phyloP scores from a whole-genome alignment of 2,888 invertebrate species.

The Ennomos fuscantarius region DNA sequence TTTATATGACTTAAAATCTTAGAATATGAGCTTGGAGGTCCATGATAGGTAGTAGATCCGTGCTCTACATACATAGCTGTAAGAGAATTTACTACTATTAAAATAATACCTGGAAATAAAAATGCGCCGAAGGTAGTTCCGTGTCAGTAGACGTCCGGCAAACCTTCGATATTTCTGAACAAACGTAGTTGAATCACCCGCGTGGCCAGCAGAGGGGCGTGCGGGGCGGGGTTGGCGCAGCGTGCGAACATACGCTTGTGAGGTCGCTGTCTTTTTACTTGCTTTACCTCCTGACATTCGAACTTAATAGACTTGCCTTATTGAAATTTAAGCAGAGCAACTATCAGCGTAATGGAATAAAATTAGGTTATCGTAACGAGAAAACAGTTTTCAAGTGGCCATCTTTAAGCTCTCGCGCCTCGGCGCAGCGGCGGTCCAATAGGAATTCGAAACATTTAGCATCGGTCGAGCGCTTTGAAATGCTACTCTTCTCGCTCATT shows the following conservation, averaged over 20 bases:
- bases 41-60: neutral
- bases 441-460: slow-evolving; percentile 78
- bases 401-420: slow-evolving; percentile 73
- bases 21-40: too few relatives aligned
- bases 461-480: slow-evolving; percentile 48
- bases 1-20: too few relatives aligned
- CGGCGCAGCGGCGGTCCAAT: slow-evolving; percentile 68
- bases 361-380: slow-evolving; percentile 83
- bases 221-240: slow-evolving; percentile 41
- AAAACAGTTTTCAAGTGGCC: slow-evolving; percentile 79
- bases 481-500: slow-evolving; percentile 65
- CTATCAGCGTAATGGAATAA: slow-evolving; percentile 74
- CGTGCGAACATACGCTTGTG: slow-evolving; percentile 70
- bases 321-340: slow-evolving; percentile 79
- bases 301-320: slow-evolving; percentile 79
- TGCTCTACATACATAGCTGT: slow-evolving; percentile 53
- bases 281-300: slow-evolving; percentile 79
- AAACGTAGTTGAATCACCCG: slow-evolving; percentile 72
- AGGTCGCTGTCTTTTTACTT: slow-evolving; percentile 79
- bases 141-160: slow-evolving; percentile 80
- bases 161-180: slow-evolving; percentile 83
- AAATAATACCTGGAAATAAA: slow-evolving; percentile 77
- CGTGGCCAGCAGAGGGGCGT: slow-evolving; percentile 30
- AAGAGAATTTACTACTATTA: slow-evolving; percentile 49
- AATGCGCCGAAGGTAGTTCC: slow-evolving; percentile 79